Base-by-base conservation (phyloP, 2,797 vertebrate genomes). In the Sebastolobus alascanus region DNA sequence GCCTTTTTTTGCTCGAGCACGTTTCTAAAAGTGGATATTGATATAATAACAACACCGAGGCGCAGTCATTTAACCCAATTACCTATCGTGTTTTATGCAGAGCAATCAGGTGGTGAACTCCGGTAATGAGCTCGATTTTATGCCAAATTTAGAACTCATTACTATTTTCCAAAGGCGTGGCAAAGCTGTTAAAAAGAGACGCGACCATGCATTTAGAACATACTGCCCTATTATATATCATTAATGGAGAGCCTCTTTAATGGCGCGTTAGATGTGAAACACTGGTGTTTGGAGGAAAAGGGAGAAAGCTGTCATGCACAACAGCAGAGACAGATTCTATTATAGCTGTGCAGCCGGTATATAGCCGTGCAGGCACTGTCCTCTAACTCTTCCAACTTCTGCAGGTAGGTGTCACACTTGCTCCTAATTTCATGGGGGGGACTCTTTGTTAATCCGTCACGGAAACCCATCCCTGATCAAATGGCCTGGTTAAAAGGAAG, bases 351-450 rank as follows among this genome's bases (percentile, higher is more conserved):
- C 3, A 83, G 84, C 72, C 83, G 76, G 81, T 80, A 46, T 46
- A 8, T 46, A 90, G 86, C 75, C 68, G 9, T 37, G 6, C 43
- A 84, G 29, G 55, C 89, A 70, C 73, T 69, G 83, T 81, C 84
- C 83, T 86, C 86, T 82, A 94, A 95, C 96, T 94, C 96, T 98
- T 94, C 97, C 96, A 94, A 93, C 87, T 96, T 93, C 95, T 95
- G 96, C 98, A 98, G 97, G 97, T 99, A 99, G 98, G 97, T 97
- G 98, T 99, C 98, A 98, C 96, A 97, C 97, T 99, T 97, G 98
- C 95, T 96, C 97, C 93, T 97, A 94, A 95, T 97, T 98, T 97
- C 92, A 90, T 18, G 63, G 63, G 90, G 87, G 79, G 84, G 68
- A 74, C 87, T 91, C 54, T 88, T 89, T 89, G 84, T 82, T 94